Evolutionary conservation across 2,888 invertebrate genomes (phyloP).

Genomic region (Cynaeus angustus): DNA sequence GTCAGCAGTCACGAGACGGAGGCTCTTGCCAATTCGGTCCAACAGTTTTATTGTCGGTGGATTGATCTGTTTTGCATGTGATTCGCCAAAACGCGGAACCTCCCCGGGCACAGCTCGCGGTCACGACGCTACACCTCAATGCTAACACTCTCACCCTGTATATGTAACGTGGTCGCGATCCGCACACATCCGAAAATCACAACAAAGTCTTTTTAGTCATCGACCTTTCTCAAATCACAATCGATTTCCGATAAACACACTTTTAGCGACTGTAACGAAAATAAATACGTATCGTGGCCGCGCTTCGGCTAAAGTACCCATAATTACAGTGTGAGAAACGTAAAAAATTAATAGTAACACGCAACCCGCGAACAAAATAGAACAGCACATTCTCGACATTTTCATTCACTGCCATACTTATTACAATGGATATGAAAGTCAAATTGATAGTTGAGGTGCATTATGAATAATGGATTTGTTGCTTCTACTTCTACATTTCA

Average conservation of each 20-base stretch:
- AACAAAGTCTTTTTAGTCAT: neutral
- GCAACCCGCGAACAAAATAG: neutral
- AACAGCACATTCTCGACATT: neutral
- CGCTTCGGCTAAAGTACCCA: neutral
- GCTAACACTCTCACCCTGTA: too few species aligned
- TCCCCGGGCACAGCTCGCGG: too few species aligned
- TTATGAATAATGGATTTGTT: slow-evolving; percentile 6
- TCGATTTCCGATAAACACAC: neutral
- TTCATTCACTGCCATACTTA: slow-evolving; percentile 2
- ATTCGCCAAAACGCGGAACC: too few species aligned
- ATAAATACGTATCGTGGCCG: neutral
- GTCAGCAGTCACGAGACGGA: slow-evolving; percentile 21
- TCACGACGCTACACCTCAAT: too few species aligned
- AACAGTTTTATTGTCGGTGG: slow-evolving; percentile 16
- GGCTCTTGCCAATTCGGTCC: slow-evolving; percentile 5
- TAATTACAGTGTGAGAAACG: slow-evolving; percentile 15
- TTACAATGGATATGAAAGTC: slow-evolving; percentile 6
- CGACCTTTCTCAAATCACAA: neutral
- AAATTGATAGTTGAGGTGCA: neutral
- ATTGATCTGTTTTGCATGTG: slow-evolving; percentile 18
- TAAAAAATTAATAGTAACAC: neutral
- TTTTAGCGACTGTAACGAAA: neutral
- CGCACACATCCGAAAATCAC: neutral
- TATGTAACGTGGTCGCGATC: too few species aligned
- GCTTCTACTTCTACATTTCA: slow-evolving; percentile 3